Evolutionary conservation across 2,888 invertebrate genomes (phyloP).

Genomic region (Pecten maximus): DNA sequence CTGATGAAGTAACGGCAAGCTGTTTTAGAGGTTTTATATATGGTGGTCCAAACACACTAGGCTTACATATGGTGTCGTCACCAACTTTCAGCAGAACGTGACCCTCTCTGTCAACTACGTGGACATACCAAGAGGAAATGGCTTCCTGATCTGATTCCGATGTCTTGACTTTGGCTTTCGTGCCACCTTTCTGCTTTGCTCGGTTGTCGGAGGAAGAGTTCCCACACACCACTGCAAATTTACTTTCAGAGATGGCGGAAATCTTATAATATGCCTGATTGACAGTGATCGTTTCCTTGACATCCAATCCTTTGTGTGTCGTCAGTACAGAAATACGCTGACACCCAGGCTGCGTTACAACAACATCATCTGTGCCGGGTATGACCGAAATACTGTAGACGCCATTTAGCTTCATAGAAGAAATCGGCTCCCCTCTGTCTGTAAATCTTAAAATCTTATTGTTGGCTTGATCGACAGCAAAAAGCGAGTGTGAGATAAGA

Average conservation of each 20-base stretch:
- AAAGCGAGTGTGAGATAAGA: neutral
- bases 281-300: neutral
- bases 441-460: neutral
- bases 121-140: neutral
- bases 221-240: conserved; percentile 13
- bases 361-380: neutral
- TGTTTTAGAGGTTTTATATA: neutral
- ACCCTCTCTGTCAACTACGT: neutral
- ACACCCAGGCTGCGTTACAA: neutral
- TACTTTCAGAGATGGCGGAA: neutral
- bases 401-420: neutral
- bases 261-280: conserved; percentile 11
- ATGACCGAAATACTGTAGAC: neutral
- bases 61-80: neutral
- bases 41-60: neutral
- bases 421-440: neutral
- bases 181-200: neutral
- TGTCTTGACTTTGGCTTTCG: neutral
- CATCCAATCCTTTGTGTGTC: conserved; percentile 10
- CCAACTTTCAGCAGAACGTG: neutral
- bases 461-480: neutral
- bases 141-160: neutral
- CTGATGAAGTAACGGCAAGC: neutral
- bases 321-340: neutral
- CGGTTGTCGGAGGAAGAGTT: neutral